A percentile compares a stretch with the other conserved stretches of the same genome.
phyloP scores from a whole-genome alignment of 2,113 vertebrate genomes.

The Pristiophorus japonicus region DNA sequence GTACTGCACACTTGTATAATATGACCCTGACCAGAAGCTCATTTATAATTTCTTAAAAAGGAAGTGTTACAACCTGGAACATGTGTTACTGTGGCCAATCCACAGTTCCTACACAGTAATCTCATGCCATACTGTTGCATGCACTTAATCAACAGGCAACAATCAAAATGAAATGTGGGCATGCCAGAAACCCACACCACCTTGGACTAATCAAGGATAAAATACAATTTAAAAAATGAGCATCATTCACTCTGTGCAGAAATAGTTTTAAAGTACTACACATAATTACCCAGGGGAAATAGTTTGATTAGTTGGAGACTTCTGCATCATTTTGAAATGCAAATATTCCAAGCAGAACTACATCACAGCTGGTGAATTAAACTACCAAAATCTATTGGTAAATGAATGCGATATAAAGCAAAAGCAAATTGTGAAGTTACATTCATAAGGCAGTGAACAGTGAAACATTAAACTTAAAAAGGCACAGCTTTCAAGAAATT shows the following conservation, averaged over 20 bases:
- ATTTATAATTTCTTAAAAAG: conserved; percentile 28
- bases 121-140: not conserved
- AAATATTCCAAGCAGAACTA: not conserved
- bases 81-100: not conserved
- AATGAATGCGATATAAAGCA: not conserved
- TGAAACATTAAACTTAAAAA: not conserved
- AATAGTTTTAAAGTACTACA: not conserved
- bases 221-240: not conserved
- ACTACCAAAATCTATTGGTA: not conserved
- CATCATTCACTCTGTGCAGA: not conserved
- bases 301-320: not conserved
- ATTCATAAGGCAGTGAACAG: not conserved
- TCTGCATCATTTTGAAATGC: not conserved
- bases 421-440: not conserved
- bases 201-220: not conserved
- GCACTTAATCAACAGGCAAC: conserved; percentile 15
- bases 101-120: not conserved
- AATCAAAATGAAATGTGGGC: not conserved
- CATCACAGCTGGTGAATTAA: not conserved
- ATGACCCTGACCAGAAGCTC: conserved; percentile 4
- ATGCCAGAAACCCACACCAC: not conserved
- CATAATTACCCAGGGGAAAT: not conserved
- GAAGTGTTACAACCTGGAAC: not conserved
- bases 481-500: not conserved
- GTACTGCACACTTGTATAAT: not conserved